Conservation (phyloP, 2,888 invertebrate genomes). For the Tachina fera region DNA sequence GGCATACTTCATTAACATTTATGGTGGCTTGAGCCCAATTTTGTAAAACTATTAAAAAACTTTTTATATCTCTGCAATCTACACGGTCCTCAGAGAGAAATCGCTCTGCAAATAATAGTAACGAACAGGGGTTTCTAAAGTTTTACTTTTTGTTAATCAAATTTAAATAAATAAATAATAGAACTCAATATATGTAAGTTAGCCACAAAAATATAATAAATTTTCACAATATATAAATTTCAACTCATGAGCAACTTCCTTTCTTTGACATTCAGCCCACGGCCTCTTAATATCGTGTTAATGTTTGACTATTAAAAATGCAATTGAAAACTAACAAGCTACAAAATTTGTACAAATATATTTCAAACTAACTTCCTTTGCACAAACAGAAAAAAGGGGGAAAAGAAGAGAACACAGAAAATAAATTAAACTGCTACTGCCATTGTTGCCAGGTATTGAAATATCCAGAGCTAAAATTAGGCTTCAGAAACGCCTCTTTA, state of each 20-base stretch:
- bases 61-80: too few relatives aligned
- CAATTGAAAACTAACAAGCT: slow-evolving; percentile 17
- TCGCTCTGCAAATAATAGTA: too few relatives aligned
- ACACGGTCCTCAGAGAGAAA: too few relatives aligned
- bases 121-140: too few relatives aligned
- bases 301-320: slow-evolving; percentile 42
- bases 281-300: slow-evolving; percentile 57
- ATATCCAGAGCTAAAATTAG: slow-evolving; percentile 14
- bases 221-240: slow-evolving; percentile 53
- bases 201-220: slow-evolving; percentile 19
- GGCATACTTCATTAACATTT: too few relatives aligned
- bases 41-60: too few relatives aligned
- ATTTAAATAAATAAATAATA: background rate
- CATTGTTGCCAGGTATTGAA: slow-evolving; percentile 23
- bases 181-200: too few relatives aligned
- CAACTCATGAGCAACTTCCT: slow-evolving; percentile 37
- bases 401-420: background rate
- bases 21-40: too few relatives aligned
- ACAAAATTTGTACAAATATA: background rate
- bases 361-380: slow-evolving; percentile 56
- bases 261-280: slow-evolving; percentile 29
- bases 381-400: too few relatives aligned
- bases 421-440: slow-evolving; percentile 55
- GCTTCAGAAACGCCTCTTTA: slow-evolving; percentile 59
- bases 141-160: background rate